Base-by-base conservation (phyloP, 2,797 vertebrate species). In the Neoniphon sammara region DNA sequence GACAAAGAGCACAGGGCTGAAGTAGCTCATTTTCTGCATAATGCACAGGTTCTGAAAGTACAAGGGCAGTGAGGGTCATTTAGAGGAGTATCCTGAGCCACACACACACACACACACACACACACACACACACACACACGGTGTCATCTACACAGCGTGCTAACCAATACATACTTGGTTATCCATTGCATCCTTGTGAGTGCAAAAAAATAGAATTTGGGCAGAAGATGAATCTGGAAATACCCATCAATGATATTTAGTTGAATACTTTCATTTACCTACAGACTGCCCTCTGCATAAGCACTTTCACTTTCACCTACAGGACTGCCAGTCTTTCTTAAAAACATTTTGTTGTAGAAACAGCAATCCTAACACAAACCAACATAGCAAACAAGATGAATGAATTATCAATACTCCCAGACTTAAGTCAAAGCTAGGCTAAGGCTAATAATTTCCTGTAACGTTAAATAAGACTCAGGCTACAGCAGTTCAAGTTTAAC, bases 11-110 rank as follows among this genome's bases (percentile, higher is more conserved):
- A 91, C 9, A 0, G 86, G 79, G 34, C 66, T 85, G 62, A 91
- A 79, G 78, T 46, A 73, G 76, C 82, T 86, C 88, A 87, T 89
- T 61, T 87, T 93, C 71, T 83, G 78, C 92, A 93, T 93, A 0
- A 14, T 46, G 2, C 1, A 36, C 36, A 10, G 44, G 6, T 7
- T 53, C 90, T 91, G 80, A 3, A 70, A 49, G 65, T 1, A 54
- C 4, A 66, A 42, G 27, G 18, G 2, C 4, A 30, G 20, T 27
- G 12, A 31, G 14, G 15, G 14, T 81, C 50, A 66, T 23, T 42
- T 42, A 42, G 14, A 1, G 5, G n/a, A 25, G 3, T 27, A 27
- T 27, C 25, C 25, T 27, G 1, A 18, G 14, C 34, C 1, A 57
- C 1, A 36, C 18, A 2, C 4, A 56, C 5, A 21, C 58, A 58